phyloP scores from a whole-genome alignment of 2,888 invertebrate genomes.

The Ypsolopha sequella region DNA sequence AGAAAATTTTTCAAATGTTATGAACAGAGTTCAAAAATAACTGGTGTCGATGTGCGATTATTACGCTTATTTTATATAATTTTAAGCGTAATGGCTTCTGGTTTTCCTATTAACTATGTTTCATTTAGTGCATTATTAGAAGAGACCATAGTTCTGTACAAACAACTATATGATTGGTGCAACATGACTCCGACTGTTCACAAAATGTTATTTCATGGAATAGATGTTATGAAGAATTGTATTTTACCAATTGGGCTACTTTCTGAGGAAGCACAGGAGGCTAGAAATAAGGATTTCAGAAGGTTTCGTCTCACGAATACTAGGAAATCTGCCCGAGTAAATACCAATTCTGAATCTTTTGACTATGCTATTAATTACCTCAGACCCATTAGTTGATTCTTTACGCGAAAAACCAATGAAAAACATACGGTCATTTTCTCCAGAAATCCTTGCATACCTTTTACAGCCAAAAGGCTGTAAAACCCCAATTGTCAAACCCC shows the following conservation, averaged over 20 bases:
- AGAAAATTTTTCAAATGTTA: too few species aligned
- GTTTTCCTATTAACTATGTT: too few species aligned
- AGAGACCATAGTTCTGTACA: too few species aligned
- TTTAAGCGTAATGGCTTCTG: too few species aligned
- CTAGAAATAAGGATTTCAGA: neutral
- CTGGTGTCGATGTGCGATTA: too few species aligned
- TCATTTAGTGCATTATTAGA: too few species aligned
- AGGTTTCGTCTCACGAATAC: neutral
- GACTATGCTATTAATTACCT: neutral
- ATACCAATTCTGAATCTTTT: neutral
- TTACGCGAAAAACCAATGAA: neutral
- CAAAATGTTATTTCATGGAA: constrained; percentile 1
- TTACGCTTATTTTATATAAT: too few species aligned
- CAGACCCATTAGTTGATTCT: neutral
- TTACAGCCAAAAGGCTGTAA: neutral
- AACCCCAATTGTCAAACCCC: too few species aligned
- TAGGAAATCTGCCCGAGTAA: neutral
- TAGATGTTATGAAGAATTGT: neutral
- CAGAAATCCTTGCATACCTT: neutral
- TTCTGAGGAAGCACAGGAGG: constrained; percentile 3
- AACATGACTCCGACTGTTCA: too few species aligned
- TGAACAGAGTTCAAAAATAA: too few species aligned
- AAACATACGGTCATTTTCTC: neutral
- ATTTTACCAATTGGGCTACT: constrained; percentile 2
- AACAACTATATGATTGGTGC: too few species aligned